Base-by-base conservation (phyloP, 2,888 invertebrate genomes). In the Saturnia japonica region DNA sequence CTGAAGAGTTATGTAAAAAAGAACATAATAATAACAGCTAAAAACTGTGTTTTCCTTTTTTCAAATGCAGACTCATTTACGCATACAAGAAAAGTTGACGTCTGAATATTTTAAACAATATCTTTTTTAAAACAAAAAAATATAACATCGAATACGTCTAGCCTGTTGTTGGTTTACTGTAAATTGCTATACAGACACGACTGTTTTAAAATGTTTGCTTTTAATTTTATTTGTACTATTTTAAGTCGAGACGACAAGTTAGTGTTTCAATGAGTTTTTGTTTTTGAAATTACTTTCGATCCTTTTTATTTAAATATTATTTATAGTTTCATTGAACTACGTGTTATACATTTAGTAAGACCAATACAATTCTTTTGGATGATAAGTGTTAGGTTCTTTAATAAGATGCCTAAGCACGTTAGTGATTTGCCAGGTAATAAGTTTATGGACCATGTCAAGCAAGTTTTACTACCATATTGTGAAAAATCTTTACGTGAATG, bases 61-160 rank as follows among this genome's bases (percentile, higher is more conserved):
- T 40, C 19, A 54, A 57, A 43, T 14, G 67, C 67, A 45, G 19
- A 69, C 16, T 62, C 16, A 34, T 54, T 68, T 60, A 68, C 57
- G 60, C 62, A 62, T 69, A 69, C 62, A 64, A 62, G 43, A 34
- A 45, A 47, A 60, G 25, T 69, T 47, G 40, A 51, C 9, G n/a
- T 68, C 9, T 68, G 19, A 8, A 22, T 42, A 34, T 69, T 62
- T 47, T 62, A 69, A 64, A 28, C 62, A 69, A 69, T 64, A 9
- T 64, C 45, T 62, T 64, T 43, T 64, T 7, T 45, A 47, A 64
- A 34, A 47, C 9, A 1, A 22, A 22, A 54, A 8, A 54, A 25
- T 43, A 43, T 8, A 22, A 16, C 47, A 4, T 47, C 14, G n/a
- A 34, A 45, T 51, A 45, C 19, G 68, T 69, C 60, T 47, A 69